Conservation (phyloP, 2,888 invertebrate genomes). For the Agrotis ipsilon region DNA sequence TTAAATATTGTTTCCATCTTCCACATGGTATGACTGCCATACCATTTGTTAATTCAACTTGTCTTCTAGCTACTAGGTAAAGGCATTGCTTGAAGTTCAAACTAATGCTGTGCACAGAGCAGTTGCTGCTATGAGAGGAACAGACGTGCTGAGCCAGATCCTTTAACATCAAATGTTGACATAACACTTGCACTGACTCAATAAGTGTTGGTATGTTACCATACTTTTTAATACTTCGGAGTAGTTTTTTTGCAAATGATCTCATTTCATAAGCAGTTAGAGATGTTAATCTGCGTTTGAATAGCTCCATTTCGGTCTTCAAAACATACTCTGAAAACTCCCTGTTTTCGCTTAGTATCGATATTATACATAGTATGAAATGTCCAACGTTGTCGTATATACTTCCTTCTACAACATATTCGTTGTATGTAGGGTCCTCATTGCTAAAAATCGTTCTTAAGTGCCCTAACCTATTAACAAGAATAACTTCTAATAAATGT, state of each 20-base stretch:
- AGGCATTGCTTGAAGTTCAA: slow-evolving; percentile 91
- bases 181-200: slow-evolving; percentile 75
- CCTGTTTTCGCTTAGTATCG: slow-evolving; percentile 75
- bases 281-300: slow-evolving; percentile 73
- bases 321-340: slow-evolving; percentile 79
- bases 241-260: slow-evolving; percentile 81
- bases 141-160: slow-evolving; percentile 80
- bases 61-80: slow-evolving; percentile 87
- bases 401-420: slow-evolving; percentile 91
- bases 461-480: slow-evolving; percentile 88
- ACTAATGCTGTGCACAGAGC: slow-evolving; percentile 76
- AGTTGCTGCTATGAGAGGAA: slow-evolving; percentile 71
- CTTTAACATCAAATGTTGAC: slow-evolving; percentile 81
- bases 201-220: slow-evolving; percentile 63
- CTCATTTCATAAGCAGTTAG: slow-evolving; percentile 81
- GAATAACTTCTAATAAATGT: slow-evolving; percentile 89
- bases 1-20: slow-evolving; percentile 89
- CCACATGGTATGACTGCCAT: slow-evolving; percentile 89
- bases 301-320: slow-evolving; percentile 80
- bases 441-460: slow-evolving; percentile 81
- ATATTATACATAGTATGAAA: slow-evolving; percentile 88
- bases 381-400: slow-evolving; percentile 91
- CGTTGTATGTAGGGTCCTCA: slow-evolving; percentile 81
- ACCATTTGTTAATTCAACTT: slow-evolving; percentile 89
- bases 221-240: slow-evolving; percentile 76